Percentiles rank a stretch among this genome's conserved stretches.
These are phyloP conservation scores for Molorchus minor DNA, from an alignment of 2,888 invertebrate species.

Conservation along the genomic window DNA sequence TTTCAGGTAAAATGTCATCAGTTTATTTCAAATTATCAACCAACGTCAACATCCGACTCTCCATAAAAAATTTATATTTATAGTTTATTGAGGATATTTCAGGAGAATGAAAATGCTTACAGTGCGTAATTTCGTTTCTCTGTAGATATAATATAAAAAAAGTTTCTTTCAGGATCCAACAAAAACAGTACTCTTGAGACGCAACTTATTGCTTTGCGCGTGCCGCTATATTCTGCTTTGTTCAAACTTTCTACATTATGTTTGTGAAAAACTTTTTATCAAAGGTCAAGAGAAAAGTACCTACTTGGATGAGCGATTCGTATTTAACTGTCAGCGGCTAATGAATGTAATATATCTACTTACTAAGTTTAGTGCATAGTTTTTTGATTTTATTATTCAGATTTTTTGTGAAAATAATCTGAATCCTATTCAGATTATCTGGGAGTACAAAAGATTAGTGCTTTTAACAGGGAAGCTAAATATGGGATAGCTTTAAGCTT, in stretches of 20 bases:
- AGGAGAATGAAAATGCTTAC: conserved; percentile 3
- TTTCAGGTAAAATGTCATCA: too few species aligned
- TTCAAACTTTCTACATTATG: conserved; percentile 19
- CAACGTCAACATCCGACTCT: too few species aligned
- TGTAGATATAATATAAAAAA: conserved; percentile 21
- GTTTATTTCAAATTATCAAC: too few species aligned
- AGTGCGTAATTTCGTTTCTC: conserved; percentile 21
- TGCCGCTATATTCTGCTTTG: conserved; percentile 11
- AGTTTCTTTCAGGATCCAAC: conserved; percentile 25
- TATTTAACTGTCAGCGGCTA: not conserved
- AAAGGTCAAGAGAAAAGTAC: not conserved
- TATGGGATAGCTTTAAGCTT: too few species aligned
- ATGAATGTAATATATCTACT: not conserved
- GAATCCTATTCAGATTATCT: not conserved
- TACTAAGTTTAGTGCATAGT: not conserved
- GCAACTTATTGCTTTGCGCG: conserved; percentile 20
- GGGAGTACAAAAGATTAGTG: too few species aligned
- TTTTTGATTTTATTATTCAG: not conserved
- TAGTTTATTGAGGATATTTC: too few species aligned
- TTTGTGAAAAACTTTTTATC: conserved; percentile 3
- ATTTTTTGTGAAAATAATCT: not conserved
- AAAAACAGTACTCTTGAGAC: conserved; percentile 23
- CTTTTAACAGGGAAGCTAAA: too few species aligned
- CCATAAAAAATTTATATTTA: too few species aligned
- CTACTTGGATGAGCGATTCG: not conserved